Evolutionary conservation across 2,888 invertebrate genomes (phyloP).

Genomic region (Xestia ashworthii): DNA sequence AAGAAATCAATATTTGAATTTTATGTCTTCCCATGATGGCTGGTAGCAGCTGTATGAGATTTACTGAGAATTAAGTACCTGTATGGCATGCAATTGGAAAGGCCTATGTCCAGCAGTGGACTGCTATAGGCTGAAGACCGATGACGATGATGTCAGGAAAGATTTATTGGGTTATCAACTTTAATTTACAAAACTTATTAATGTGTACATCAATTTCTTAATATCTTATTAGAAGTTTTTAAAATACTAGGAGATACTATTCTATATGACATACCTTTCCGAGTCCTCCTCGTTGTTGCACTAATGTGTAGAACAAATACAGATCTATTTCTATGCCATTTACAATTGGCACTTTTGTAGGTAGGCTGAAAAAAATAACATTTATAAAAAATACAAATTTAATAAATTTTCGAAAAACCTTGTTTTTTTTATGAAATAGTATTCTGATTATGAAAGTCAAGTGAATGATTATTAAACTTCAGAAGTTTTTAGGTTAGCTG

Average conservation of each 20-base stretch:
- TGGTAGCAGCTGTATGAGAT: neutral
- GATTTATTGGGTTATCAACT: neutral
- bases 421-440: neutral
- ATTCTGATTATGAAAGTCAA: neutral
- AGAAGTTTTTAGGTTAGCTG: conserved; percentile 39
- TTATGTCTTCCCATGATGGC: neutral
- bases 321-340: conserved; percentile 98
- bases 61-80: neutral
- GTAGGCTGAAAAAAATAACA: conserved; percentile 89
- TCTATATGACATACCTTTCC: conserved; percentile 93
- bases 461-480: neutral
- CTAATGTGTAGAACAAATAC: conserved; percentile 97
- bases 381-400: neutral
- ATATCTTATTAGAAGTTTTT: neutral
- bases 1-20: neutral
- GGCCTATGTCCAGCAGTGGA: neutral
- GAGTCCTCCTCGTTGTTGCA: conserved; percentile 98
- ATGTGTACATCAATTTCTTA: too few species aligned
- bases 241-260: conserved; percentile 56
- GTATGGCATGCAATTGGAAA: neutral
- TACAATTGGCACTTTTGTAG: conserved; percentile 92
- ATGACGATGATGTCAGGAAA: neutral
- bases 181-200: neutral
- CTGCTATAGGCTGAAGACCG: neutral
- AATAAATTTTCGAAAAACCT: neutral